Percentiles rank a stretch among this genome's conserved stretches.
Conservation (phyloP, 2,888 invertebrate species). For the Lepidocyrtoides sp. region DNA sequence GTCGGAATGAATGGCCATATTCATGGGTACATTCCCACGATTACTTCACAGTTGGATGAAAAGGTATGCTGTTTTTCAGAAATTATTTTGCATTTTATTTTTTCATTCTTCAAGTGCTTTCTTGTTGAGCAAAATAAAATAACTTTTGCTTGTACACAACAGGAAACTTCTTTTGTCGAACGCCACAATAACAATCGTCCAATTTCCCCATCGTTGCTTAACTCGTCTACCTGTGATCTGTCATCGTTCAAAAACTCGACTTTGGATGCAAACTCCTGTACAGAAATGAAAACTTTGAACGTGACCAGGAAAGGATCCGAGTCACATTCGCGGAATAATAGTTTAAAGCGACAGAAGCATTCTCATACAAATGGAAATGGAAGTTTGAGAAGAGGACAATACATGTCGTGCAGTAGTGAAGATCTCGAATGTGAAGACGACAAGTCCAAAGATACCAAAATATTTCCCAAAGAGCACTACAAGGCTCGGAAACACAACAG, state of each 20-base stretch:
- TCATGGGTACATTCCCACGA: constrained; percentile 84
- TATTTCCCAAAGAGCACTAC: constrained; percentile 85
- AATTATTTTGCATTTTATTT: background rate
- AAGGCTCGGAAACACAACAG: constrained; percentile 85
- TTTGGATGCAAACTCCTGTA: constrained; percentile 78
- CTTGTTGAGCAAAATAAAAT: background rate
- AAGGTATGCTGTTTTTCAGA: constrained; percentile 76
- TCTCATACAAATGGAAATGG: constrained; percentile 79
- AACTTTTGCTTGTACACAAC: background rate
- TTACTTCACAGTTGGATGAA: constrained; percentile 85
- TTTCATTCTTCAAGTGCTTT: background rate
- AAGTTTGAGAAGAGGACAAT: constrained; percentile 83
- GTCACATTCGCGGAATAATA: constrained; percentile 82
- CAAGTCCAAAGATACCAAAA: constrained; percentile 83
- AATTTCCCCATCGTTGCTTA: constrained; percentile 85
- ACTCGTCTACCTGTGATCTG: constrained; percentile 81
- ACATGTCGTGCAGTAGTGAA: constrained; percentile 85
- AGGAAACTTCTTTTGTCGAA: constrained; percentile 90
- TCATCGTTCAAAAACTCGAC: constrained; percentile 80
- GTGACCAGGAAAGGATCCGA: constrained; percentile 64
- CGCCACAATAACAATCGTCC: constrained; percentile 90
- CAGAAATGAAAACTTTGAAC: constrained; percentile 83
- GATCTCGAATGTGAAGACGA: constrained; percentile 83
- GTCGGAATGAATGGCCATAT: constrained; percentile 75
- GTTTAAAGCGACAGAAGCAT: constrained; percentile 84